Evolutionary conservation across 1,140 invertebrate genomes (phyloP), one percentile per base, ranked within the genome.

Genomic region (Drosophila erecta): DNA sequence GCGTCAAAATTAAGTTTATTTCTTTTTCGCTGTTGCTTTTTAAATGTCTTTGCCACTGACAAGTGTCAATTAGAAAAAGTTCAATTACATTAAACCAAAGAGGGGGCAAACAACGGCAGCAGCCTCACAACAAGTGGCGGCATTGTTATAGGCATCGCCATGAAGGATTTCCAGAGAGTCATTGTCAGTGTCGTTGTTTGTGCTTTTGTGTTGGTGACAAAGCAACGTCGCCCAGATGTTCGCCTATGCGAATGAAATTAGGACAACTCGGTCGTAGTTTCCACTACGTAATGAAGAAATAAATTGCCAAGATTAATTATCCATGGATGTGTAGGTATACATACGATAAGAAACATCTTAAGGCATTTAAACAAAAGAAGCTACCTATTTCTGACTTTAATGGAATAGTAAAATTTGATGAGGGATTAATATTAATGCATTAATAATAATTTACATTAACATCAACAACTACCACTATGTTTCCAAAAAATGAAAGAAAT

Each of bases 31-130:
- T 49, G 50, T 60, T 24, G 38, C 44, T 74, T 64, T 61, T 74
- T 77, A 89, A 89, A 89, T 89, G 84, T 84, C 81, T 76, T 84
- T 89, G 67, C 76, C 80, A 84, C 60, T 90, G 84, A 89, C 84
- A 89, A 89, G 84, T 89, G 84, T 89, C 84, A 89, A 89, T 89
- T 89, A 89, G 84, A 87, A 89, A 89, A 89, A 89, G 80, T 89
- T 89, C 80, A 89, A 89, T 89, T 89, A 89, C 84, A 89, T 89
- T 89, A 79, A 74, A 67, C 49, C 37, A 46, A 35, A 20, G 10
- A 38, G 33, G 33, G 58, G 43, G 30, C 35, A 14, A 10, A 43
- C 35, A 57, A 30, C 56, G 58, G 27, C 27, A 30, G 27, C 7
- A 30, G 27, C 27, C 27, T 8, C 30, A 30, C 30, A 30, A 55